Evolutionary conservation across 2,797 vertebrate genomes (phyloP).

Genomic region (Cossypha caffra): DNA sequence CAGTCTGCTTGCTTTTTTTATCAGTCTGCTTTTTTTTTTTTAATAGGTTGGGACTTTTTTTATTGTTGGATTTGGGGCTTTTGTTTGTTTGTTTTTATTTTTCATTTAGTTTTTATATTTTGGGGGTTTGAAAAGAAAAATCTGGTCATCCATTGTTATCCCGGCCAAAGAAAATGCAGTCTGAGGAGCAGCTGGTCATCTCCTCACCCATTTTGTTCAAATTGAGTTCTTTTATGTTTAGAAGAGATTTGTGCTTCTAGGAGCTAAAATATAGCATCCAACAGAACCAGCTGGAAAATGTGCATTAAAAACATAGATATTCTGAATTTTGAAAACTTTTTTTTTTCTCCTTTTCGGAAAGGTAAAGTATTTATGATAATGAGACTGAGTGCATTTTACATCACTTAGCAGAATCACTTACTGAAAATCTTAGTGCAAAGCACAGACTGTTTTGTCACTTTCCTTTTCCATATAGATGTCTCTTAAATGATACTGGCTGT

Average conservation of each 20-base stretch:
- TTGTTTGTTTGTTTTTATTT: not conserved
- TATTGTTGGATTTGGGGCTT: accelerated
- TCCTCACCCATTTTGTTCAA: not conserved
- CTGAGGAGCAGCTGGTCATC: not conserved
- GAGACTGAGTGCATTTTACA: not conserved
- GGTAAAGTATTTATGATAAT: not conserved
- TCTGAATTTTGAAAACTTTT: not conserved
- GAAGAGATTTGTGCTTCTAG: not conserved
- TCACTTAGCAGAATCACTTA: not conserved
- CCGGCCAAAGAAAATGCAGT: not conserved
- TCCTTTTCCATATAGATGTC: not conserved
- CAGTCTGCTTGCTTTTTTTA: not conserved
- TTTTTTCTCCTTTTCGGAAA: not conserved
- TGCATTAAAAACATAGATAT: not conserved
- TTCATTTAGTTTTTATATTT: not conserved
- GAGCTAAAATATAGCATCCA: not conserved
- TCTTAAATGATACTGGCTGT: not conserved
- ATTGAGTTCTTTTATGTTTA: not conserved
- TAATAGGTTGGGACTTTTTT: not conserved
- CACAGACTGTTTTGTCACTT: not conserved
- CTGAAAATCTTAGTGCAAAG: not conserved
- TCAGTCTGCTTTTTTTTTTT: not conserved
- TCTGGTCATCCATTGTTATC: not conserved
- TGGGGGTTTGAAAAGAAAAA: not conserved
- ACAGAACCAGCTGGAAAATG: not conserved